These are phyloP conservation scores for Teleogryllus oceanicus DNA, from an alignment of 2,888 invertebrate genomes.

Conservation along the genomic window DNA sequence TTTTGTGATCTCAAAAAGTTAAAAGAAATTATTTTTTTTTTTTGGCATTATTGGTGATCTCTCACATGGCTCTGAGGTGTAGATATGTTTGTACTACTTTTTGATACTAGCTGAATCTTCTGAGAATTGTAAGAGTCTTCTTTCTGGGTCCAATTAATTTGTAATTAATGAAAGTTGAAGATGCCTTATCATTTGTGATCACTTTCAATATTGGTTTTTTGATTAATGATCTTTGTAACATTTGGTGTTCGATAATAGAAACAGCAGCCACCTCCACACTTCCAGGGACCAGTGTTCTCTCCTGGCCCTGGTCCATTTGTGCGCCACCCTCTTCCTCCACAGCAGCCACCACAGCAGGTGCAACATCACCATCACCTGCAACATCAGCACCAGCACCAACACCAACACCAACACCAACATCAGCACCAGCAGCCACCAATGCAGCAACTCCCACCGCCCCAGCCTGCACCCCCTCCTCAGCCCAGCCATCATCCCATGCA, in stretches of 20 bases:
- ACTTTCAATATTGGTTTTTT: no score
- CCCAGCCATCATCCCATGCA: background rate
- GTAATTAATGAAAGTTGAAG: no score
- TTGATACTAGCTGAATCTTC: no score
- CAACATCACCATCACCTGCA: background rate
- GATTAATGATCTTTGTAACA: no score
- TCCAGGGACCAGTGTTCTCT: conserved; percentile 19
- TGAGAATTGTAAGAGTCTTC: no score
- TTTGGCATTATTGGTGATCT: no score
- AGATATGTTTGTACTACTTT: no score
- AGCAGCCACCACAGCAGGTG: background rate
- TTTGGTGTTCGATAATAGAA: background rate
- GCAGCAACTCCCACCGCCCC: conserved; percentile 1
- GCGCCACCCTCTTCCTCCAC: conserved; percentile 12
- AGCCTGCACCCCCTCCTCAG: conserved; percentile 26
- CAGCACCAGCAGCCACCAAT: conserved; percentile 20
- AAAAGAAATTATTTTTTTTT: no score
- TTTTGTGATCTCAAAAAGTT: no score
- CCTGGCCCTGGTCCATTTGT: conserved; percentile 23
- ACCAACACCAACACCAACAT: conserved; percentile 29
- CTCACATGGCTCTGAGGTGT: no score
- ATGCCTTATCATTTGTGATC: no score
- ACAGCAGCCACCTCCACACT: conserved; percentile 5
- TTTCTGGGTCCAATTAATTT: no score
- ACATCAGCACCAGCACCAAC: conserved; percentile 20